Evolutionary conservation across 2,113 vertebrate species (phyloP), one percentile per base, ranked within the genome.

Genomic region (Glaucomys volans): DNA sequence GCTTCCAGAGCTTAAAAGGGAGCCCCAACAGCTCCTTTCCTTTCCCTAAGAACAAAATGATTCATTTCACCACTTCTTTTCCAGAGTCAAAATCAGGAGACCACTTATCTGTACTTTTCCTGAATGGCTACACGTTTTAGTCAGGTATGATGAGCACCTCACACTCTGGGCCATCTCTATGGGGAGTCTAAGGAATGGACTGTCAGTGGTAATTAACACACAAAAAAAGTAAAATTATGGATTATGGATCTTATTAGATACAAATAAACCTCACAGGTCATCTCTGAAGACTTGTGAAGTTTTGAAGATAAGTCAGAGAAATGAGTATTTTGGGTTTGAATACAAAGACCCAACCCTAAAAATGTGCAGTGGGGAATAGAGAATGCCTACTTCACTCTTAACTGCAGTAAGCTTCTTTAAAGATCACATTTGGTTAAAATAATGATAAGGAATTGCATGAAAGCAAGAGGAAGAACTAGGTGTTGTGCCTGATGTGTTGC

Each of bases 261-360:
- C 75, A 76, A 95, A 79, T 40, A 94, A 93, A 76, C 42, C 62
- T 84, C 64, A 87, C 42, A 93, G 57, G 86, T 85, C 95, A 97
- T 91, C 90, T 94, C 86, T 87, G 93, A 96, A 87, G 32, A 0
- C 32, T 83, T 76, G n/a, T 42, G 50, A 80, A 71, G 35, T 80
- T 79, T 89, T 26, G 71, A 32, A 85, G 71, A 96, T 8, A 71
- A 79, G 77, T 69, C 69, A 1, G 59, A 67, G 66, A 89, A 76
- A 69, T 81, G 30, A 76, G 16, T 42, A 54, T 35, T 88, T 62
- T 57, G 47, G 4, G 30, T 47, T 80, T 89, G 87, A 81, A 67
- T 26, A 7, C 32, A 47, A 35, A 86, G 47, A 75, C 26, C 64
- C 28, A 91, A 47, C 8, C 3, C 2, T 72, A 5, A 47, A 50